Base-by-base conservation (phyloP, 1,140 invertebrate genomes). In the Drosophila santomea region DNA sequence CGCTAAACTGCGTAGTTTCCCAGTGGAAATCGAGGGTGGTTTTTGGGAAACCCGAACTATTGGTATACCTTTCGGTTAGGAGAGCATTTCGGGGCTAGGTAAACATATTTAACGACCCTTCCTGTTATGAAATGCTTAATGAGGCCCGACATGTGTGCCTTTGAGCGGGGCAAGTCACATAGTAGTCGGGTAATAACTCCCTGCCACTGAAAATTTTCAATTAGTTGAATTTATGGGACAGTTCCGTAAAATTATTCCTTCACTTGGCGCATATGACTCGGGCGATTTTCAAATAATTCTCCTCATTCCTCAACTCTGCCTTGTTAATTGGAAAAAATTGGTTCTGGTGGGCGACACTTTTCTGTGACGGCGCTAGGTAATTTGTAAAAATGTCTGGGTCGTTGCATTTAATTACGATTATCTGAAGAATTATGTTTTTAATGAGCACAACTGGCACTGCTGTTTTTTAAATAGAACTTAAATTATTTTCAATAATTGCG, bases 111-210 rank as follows among this genome's bases (percentile, higher is more conserved):
- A 48, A 67, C 61, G 51, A 57, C 63, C 68, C 47, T 47, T 52
- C 64, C 67, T 86, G 71, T 82, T 86, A 82, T 82, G 75, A 77
- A 86, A 76, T 67, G 44, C 50, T 69, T 88, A 88, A 86, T 86
- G 82, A 82, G 78, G 78, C 74, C 58, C 66, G 78, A 74, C 81
- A 64, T 80, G 56, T 75, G 61, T 47, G 45, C 55, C 0, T 32
- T 1, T 8, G 62, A 44, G 62, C 52, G 41, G 51, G 52, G 55
- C n/a, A 38, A 56, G 8, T 25, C 0, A 7, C 11, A 48, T 23
- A 11, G 17, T 20, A 10, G 32, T 51, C 36, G 47, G 12, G 45
- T 62, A 39, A 71, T 71, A 73, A 80, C 64, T 86, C 57, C 55
- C 71, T 85, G 74, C 64, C 56, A 67, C 14, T 54, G 41, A 78